Evolutionary conservation across 1,140 invertebrate species (phyloP).

Genomic region (Acromyrmex heyeri): DNA sequence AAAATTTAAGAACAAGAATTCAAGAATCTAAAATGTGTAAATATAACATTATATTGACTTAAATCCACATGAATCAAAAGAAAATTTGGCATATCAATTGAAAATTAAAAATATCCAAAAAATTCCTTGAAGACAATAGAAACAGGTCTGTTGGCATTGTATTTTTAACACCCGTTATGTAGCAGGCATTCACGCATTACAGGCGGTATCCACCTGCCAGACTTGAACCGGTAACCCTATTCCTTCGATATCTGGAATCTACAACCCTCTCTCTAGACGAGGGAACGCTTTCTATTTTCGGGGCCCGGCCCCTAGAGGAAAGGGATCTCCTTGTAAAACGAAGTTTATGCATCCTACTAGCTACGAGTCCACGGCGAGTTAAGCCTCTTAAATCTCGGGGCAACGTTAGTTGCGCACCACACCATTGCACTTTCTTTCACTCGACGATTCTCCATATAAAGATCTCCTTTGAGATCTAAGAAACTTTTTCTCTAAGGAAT

Average conservation of each 20-base stretch:
- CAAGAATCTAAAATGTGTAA: neutral
- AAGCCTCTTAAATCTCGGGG: slow-evolving; percentile 75
- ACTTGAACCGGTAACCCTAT: slow-evolving; percentile 77
- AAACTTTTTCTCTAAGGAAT: slow-evolving; percentile 34
- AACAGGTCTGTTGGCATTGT: slow-evolving; percentile 28
- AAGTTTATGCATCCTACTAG: slow-evolving; percentile 65
- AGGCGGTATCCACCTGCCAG: slow-evolving; percentile 78
- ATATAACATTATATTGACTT: neutral
- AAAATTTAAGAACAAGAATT: neutral
- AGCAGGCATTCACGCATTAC: slow-evolving; percentile 61
- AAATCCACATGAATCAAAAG: neutral
- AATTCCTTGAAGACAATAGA: neutral
- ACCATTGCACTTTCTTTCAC: slow-evolving; percentile 50
- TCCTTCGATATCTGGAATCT: slow-evolving; percentile 77
- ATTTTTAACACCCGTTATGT: slow-evolving; percentile 75
- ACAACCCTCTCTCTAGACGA: slow-evolving; percentile 71
- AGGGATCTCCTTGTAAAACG: slow-evolving; percentile 67
- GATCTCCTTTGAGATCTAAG: slow-evolving; percentile 67
- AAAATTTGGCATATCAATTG: neutral
- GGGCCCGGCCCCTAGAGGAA: slow-evolving; percentile 68
- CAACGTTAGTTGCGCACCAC: slow-evolving; percentile 57
- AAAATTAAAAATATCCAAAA: neutral
- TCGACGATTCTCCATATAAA: slow-evolving; percentile 53
- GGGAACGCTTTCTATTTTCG: slow-evolving; percentile 72
- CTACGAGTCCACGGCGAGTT: slow-evolving; percentile 52